Percentiles rank a stretch among this genome's conserved stretches.
Evolutionary conservation across 2,113 vertebrate genomes (phyloP).

Genomic region (Anolis carolinensis): DNA sequence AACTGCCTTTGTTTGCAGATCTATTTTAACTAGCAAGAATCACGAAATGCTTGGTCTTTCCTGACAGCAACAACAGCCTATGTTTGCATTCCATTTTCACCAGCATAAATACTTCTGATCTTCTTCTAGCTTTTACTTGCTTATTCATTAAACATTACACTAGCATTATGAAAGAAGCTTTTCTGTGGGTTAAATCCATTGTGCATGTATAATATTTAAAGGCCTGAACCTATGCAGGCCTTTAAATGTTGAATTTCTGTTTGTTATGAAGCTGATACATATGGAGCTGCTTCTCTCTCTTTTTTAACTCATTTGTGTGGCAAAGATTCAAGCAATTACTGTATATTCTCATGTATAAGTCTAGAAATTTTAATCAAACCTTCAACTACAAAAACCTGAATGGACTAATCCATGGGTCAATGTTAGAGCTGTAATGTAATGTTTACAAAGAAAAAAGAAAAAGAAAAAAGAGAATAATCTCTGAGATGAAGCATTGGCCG

Average conservation of each 20-base stretch:
- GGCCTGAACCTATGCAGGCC: not conserved
- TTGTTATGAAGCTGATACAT: not conserved
- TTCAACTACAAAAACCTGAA: no score
- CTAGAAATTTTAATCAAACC: no score
- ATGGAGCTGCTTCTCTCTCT: not conserved
- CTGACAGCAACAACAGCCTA: slow-evolving; percentile 50
- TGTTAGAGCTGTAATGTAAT: no score
- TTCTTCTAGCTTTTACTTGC: slow-evolving; percentile 46
- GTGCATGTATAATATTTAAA: not conserved
- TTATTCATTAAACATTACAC: slow-evolving; percentile 37
- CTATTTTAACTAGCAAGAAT: slow-evolving; percentile 55
- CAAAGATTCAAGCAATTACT: no score
- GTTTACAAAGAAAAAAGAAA: no score
- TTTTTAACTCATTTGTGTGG: not conserved
- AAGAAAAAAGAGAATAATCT: no score
- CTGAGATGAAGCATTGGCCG: no score
- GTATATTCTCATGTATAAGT: not conserved
- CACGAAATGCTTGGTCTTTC: slow-evolving; percentile 54
- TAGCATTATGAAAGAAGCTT: not conserved
- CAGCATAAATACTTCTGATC: slow-evolving; percentile 47
- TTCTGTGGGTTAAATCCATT: not conserved
- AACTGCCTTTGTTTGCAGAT: slow-evolving; percentile 61
- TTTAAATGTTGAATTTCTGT: not conserved
- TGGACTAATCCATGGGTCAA: no score
- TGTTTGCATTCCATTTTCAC: slow-evolving; percentile 60